Base-by-base conservation (phyloP, 2,888 invertebrate genomes). In the Strigamia maritima region DNA sequence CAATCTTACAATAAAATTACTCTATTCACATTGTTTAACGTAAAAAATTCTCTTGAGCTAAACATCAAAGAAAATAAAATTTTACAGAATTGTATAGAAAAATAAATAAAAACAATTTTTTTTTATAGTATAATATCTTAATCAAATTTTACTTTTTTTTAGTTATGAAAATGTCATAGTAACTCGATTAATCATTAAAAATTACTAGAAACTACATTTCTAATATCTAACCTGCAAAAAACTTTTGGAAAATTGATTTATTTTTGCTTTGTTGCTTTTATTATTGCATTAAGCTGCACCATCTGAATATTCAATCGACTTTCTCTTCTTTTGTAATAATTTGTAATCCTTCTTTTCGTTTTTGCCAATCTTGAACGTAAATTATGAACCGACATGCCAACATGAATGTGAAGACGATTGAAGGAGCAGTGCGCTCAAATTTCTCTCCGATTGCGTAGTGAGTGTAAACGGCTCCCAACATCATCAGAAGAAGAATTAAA, bases 391-490 rank as follows among this genome's bases (percentile, higher is more conserved):
- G 90, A 81, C 95, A 95, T 82, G 92, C 92, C 75, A 96, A 88
- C 94, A 96, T 95, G 86, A 95, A 95, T 86, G 95, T 93, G 87
- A 96, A 96, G 76, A 90, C 95, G 85, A 95, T 87, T 79, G 95
- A 93, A 0, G 95, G 95, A 16, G 95, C 95, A 79, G 93, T 93
- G 83, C 95, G 90, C 86, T 96, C 95, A 86, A 96, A 92, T 82
- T 94, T 94, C 86, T 96, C 95, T 78, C 94, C 94, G 40, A 95
- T 94, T 92, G 94, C 93, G 84, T 94, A 91, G 86, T 96, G 96
- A 16, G 95, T 95, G 86, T 97, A 97, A 79, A 95, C 93, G 44
- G 95, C 95, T 87, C 95, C 90, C 81, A 95, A 85, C 90, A 95
- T 97, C 82, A 97, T 87, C 78, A 93, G 82, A 65, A 98, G 89